These are phyloP conservation scores for Eurois occulta DNA, from an alignment of 2,888 invertebrate species.

Conservation along the genomic window DNA sequence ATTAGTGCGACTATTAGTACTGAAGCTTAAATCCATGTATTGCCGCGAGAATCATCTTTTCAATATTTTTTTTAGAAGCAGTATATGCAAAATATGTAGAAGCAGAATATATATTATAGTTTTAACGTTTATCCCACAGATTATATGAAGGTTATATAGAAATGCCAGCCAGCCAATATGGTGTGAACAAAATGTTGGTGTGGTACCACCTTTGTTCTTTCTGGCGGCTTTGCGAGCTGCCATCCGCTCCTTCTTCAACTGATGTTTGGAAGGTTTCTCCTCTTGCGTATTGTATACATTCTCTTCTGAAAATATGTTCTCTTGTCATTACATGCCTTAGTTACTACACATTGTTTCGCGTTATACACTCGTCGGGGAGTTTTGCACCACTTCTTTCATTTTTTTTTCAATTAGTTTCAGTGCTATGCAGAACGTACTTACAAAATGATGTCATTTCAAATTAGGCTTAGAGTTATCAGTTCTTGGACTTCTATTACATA, in stretches of 20 bases:
- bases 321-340: conserved; percentile 77
- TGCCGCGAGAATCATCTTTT: conserved; percentile 33
- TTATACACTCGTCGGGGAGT: conserved; percentile 50
- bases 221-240: conserved; percentile 90
- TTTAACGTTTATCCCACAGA: conserved; percentile 10
- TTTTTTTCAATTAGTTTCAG: too few relatives aligned
- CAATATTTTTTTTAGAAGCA: conserved; percentile 23
- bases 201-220: conserved; percentile 85
- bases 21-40: conserved; percentile 37
- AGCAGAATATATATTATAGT: conserved; percentile 38
- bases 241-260: conserved; percentile 92
- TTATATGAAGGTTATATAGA: conserved; percentile 33
- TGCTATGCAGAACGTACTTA: not conserved
- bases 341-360: conserved; percentile 63
- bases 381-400: conserved; percentile 39
- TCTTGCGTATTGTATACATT: conserved; percentile 88
- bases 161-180: conserved; percentile 64
- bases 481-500: not conserved
- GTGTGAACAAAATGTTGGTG: conserved; percentile 55
- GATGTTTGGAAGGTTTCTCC: conserved; percentile 91
- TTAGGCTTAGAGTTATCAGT: not conserved
- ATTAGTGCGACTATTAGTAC: conserved; percentile 34
- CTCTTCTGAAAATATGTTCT: conserved; percentile 86
- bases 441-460: not conserved
- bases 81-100: conserved; percentile 51